Evolutionary conservation across 2,888 invertebrate genomes (phyloP), one percentile per base, ranked within the genome.

Genomic region (Yponomeuta malinellus): DNA sequence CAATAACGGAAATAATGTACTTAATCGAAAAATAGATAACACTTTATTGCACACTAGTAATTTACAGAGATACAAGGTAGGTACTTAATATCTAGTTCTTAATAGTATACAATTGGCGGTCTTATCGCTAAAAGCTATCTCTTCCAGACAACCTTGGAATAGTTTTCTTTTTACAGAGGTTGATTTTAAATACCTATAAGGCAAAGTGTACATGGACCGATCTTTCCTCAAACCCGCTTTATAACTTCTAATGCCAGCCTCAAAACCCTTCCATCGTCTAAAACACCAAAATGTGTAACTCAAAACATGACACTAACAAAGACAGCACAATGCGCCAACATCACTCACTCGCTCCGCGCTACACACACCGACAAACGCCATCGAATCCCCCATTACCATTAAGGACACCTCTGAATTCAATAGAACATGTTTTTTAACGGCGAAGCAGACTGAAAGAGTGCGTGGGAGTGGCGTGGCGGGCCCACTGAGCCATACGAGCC

Each of bases 371-470:
- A 0, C 52, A 15, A 15, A 12, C 52, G 52, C 52, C 12, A 59
- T 59, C 52, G 15, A 59, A 59, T 59, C 52, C 52, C 52, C 52
- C 15, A 59, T 59, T 59, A 59, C 52, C 52, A 59, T 59, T 59
- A 59, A 59, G 52, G 52, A 59, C 52, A 59, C 52, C 52, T 59
- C 52, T 59, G 15, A 59, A 59, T 59, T 59, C 52, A 59, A 59
- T 59, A 59, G 52, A 15, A 59, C 15, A 59, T 15, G 15, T 59
- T 59, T 59, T 59, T 59, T 59, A 59, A 1, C 52, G 52, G 52
- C 5, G 12, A 59, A 59, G 15, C 43, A 15, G 52, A 12, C 52
- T 59, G 52, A 59, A 59, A 59, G 52, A 15, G 15, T 15, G 52
- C 52, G 52, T 59, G 52, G 52, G 52, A 59, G 52, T 59, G 52